Percentiles rank a stretch among this genome's conserved stretches.
Evolutionary conservation across 2,113 vertebrate genomes (phyloP).

Genomic region (Isichthys henryi): DNA sequence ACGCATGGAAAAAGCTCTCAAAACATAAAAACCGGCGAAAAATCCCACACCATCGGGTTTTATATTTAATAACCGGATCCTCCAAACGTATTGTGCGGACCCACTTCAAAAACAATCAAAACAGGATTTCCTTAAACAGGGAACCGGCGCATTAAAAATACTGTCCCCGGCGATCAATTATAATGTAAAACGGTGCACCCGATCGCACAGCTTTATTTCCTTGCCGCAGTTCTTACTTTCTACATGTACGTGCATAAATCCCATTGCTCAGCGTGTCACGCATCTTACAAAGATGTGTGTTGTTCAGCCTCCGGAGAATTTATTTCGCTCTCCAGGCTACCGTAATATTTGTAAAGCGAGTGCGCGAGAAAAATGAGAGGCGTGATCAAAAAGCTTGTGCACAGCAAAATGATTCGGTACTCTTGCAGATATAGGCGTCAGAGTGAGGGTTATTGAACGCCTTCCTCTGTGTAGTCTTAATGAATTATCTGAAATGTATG

Average conservation of each 20-base stretch:
- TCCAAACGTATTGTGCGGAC: not conserved
- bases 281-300: not conserved
- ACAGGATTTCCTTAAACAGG: not conserved
- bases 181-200: not conserved
- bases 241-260: not conserved
- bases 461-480: not conserved
- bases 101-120: conserved; percentile 1
- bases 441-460: not conserved
- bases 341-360: conserved; percentile 11
- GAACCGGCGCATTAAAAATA: not conserved
- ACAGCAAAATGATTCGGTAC: not conserved
- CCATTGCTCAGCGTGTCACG: not conserved
- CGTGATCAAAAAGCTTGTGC: not conserved
- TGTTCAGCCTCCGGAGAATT: conserved; percentile 7
- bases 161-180: not conserved
- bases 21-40: not conserved
- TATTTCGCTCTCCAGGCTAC: not conserved
- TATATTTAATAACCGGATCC: not conserved
- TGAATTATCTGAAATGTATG: not conserved
- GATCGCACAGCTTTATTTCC: not conserved
- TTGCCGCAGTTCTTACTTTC: conserved; percentile 18
- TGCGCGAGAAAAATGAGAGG: not conserved
- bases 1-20: not conserved
- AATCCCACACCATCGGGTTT: not conserved
- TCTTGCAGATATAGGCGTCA: not conserved